phyloP scores from a whole-genome alignment of 2,113 vertebrate genomes.

The Ochotona princeps region DNA sequence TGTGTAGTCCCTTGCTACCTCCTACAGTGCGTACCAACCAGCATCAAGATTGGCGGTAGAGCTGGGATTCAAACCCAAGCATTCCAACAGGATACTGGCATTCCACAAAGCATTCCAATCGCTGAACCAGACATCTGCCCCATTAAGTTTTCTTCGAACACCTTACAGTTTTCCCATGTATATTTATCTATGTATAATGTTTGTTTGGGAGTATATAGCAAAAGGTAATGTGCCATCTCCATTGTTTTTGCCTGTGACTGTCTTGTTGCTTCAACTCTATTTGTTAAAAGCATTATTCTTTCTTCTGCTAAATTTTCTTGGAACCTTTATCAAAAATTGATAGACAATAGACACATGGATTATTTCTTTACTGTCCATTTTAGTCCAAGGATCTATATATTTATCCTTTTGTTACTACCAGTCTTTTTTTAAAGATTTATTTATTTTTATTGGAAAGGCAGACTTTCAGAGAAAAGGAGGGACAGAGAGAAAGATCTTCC shows the following conservation, averaged over 20 bases:
- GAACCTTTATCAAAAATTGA: background rate
- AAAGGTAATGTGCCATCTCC: background rate
- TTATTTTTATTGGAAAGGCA: too few species aligned
- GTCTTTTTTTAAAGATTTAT: background rate
- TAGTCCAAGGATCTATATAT: background rate
- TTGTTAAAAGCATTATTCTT: background rate
- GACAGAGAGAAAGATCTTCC: too few species aligned
- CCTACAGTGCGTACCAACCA: too few species aligned
- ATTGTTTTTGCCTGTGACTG: background rate
- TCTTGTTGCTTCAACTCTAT: background rate
- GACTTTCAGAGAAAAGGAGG: too few species aligned
- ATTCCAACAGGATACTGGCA: too few species aligned
- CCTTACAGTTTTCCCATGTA: background rate
- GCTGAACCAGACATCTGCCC: too few species aligned
- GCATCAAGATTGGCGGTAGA: too few species aligned
- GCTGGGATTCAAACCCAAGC: too few species aligned
- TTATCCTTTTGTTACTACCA: background rate
- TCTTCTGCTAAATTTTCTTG: background rate
- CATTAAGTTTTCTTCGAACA: too few species aligned
- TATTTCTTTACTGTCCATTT: conserved; percentile 7
- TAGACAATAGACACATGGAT: background rate
- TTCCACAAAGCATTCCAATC: too few species aligned
- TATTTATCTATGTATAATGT: background rate
- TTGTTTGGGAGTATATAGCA: background rate
- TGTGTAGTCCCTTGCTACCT: too few species aligned